Base-by-base conservation (phyloP, 2,797 vertebrate genomes). In the Morelia viridis region DNA sequence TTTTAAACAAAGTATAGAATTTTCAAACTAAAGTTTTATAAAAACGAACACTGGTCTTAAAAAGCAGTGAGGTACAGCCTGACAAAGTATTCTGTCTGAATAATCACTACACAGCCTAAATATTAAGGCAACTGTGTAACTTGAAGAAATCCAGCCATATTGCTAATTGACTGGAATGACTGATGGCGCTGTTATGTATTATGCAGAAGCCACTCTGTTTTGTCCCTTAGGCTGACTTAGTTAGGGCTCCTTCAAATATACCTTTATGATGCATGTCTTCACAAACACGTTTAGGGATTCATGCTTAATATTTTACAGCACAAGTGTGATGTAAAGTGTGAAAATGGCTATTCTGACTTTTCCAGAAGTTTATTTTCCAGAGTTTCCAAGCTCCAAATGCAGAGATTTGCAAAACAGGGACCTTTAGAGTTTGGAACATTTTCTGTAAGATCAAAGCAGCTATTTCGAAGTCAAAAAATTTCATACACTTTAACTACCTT, bases 1-100 rank as follows among this genome's bases (percentile, higher is more conserved):
- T 58, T 85, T 31, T 58, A 41, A 92, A 3, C 0, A 1, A 71
- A 91, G 1, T 0, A 58, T 19, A 28, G 0, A 28, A 13, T 6
- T 89, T 91, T 93, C 22, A 35, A 93, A 88, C 11, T 11, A 88
- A 58, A 50, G 9, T 62, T 88, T 46, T 46, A 12, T 50, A 56
- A 89, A 89, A 89, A 76, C 22, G 24, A 89, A 93, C 15, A 88
- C 1, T 7, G n/a, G 76, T 88, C 19, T 91, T 88, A 26, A 64
- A 88, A 64, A n/a, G 4, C 19, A 46, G 60, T 41, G 22, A 2
- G 6, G 71, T 3, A 2, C 17, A 88, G 0, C 64, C 35, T 58
- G 22, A 68, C 3, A 60, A 24, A 0, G 2, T 91, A 65, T 2
- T 85, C 92, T 0, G 60, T 3, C 84, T 85, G 80, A 31, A 9